phyloP scores from a whole-genome alignment of 1,140 invertebrate species.

The Neodiprion pinetum region DNA sequence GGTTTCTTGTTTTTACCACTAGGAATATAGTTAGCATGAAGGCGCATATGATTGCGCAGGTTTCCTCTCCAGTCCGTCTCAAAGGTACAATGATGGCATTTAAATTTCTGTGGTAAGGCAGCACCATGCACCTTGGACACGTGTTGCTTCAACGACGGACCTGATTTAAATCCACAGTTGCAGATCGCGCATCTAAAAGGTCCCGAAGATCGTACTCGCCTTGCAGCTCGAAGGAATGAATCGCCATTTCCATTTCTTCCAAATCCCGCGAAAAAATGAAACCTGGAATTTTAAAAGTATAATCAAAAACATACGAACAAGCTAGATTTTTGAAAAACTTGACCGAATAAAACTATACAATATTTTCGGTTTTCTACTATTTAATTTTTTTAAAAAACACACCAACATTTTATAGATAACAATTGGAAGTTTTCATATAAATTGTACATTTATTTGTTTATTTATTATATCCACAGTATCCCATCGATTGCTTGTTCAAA shows the following conservation, averaged over 20 bases:
- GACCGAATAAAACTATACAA: too few relatives aligned
- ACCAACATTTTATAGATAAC: too few relatives aligned
- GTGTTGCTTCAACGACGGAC: neutral
- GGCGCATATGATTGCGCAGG: neutral
- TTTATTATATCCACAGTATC: too few relatives aligned
- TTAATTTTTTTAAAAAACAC: too few relatives aligned
- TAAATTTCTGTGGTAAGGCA: slow-evolving; percentile 48
- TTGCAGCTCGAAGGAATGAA: neutral
- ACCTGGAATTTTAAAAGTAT: neutral
- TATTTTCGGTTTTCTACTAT: too few relatives aligned
- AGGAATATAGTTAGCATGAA: neutral
- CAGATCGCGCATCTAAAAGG: neutral
- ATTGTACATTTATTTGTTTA: too few relatives aligned
- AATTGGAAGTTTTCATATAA: too few relatives aligned
- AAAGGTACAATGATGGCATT: slow-evolving; percentile 48
- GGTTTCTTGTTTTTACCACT: neutral
- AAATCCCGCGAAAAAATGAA: neutral
- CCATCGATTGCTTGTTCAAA: too few relatives aligned
- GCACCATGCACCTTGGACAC: neutral
- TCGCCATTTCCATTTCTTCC: neutral
- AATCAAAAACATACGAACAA: neutral
- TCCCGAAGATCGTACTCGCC: neutral
- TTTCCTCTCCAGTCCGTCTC: slow-evolving; percentile 26
- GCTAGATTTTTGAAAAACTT: too few relatives aligned
- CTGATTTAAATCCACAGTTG: neutral